These are phyloP conservation scores for Nudaria mundana DNA, from an alignment of 2,888 invertebrate genomes.

Conservation along the genomic window DNA sequence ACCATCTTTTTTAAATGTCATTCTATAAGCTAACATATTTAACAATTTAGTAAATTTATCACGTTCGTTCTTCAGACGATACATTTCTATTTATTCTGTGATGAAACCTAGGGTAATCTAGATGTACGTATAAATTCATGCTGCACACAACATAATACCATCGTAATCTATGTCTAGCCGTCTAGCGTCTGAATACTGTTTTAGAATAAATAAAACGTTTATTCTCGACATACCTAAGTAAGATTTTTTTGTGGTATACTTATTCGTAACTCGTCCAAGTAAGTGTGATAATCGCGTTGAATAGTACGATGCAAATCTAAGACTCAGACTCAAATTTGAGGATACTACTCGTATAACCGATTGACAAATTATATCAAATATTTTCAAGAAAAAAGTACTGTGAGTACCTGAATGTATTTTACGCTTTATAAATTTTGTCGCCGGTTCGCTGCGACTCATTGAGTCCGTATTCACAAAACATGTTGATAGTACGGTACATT, in stretches of 20 bases:
- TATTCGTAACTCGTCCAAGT: background rate
- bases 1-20: no score
- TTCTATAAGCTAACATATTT: no score
- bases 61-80: conserved; percentile 7
- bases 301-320: no score
- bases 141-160: conserved; percentile 7
- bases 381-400: background rate
- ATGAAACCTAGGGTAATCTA: background rate
- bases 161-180: conserved; percentile 7
- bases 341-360: no score
- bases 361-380: background rate
- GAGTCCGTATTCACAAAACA: conserved; percentile 18
- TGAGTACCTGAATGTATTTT: conserved; percentile 4
- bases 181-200: background rate
- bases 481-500: conserved; percentile 27
- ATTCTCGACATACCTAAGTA: background rate
- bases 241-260: background rate
- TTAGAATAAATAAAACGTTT: background rate
- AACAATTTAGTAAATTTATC: no score
- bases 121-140: no score
- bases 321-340: no score
- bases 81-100: background rate
- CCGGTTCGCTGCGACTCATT: conserved; percentile 27
- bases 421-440: conserved; percentile 10
- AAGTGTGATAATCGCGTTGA: no score